Evolutionary conservation across 2,888 invertebrate species (phyloP).

Genomic region (Melinopterus prodromus): DNA sequence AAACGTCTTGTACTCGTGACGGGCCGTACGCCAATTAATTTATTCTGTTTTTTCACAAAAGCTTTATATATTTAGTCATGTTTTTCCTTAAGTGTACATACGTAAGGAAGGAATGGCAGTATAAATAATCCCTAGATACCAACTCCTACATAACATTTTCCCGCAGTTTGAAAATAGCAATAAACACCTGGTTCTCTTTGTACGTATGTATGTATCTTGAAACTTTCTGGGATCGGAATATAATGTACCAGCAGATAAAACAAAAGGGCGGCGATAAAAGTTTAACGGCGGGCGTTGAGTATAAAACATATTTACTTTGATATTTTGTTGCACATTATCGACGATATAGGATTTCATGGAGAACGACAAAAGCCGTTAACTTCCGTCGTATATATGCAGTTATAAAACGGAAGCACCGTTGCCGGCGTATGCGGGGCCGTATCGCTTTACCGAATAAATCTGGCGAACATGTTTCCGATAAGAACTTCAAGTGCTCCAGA

Average conservation of each 20-base stretch:
- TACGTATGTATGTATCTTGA: background rate
- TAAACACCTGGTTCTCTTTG: background rate
- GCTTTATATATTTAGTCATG: too few species aligned
- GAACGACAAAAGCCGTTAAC: slow-evolving; percentile 18
- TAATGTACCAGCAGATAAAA: slow-evolving; percentile 11
- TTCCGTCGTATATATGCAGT: slow-evolving; percentile 17
- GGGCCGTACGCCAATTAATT: too few species aligned
- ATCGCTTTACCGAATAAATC: slow-evolving; percentile 30
- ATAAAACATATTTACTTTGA: slow-evolving; percentile 24
- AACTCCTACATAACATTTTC: background rate
- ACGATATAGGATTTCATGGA: slow-evolving; percentile 23
- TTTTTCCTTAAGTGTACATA: too few species aligned
- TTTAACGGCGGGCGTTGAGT: slow-evolving; percentile 13
- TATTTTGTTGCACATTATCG: slow-evolving; percentile 26
- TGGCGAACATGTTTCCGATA: slow-evolving; percentile 39
- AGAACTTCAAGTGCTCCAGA: slow-evolving; percentile 24
- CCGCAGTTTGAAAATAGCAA: background rate
- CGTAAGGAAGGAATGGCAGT: too few species aligned
- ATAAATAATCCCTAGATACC: too few species aligned
- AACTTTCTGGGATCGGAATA: background rate
- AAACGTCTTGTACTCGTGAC: too few species aligned
- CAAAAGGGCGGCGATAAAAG: slow-evolving; percentile 21
- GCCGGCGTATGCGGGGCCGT: background rate
- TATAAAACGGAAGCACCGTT: slow-evolving; percentile 22
- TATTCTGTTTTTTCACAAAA: too few species aligned